Conservation (phyloP, 2,797 vertebrate species). For the Microctenopoma steveboyesi region DNA sequence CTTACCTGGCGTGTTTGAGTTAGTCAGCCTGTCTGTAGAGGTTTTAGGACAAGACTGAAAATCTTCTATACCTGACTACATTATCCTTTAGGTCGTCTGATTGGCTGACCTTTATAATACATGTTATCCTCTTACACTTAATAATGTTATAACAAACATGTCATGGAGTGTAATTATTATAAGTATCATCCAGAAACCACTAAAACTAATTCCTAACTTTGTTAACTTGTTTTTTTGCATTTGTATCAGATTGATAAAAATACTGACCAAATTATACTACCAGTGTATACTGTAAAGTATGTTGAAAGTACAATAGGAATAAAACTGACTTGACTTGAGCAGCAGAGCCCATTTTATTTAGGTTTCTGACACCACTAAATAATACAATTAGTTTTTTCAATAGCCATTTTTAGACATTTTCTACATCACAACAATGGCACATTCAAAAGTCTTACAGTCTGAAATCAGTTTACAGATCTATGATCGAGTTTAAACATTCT, state of each 20-base stretch:
- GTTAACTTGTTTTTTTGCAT: too few relatives aligned
- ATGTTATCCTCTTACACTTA: conserved; percentile 76
- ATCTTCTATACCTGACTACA: conserved; percentile 54
- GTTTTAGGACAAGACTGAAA: conserved; percentile 56
- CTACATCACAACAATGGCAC: not conserved
- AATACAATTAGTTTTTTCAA: not conserved
- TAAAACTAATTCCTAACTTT: too few relatives aligned
- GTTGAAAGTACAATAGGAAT: too few relatives aligned
- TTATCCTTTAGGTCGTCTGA: conserved; percentile 60
- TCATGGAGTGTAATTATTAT: conserved; percentile 61
- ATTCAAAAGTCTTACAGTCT: not conserved
- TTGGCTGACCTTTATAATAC: conserved; percentile 75
- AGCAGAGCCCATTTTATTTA: not conserved
- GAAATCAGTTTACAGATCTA: not conserved
- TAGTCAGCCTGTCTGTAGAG: conserved; percentile 38
- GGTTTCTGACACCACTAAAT: conserved; percentile 1
- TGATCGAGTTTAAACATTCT: conserved; percentile 26
- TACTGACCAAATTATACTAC: not conserved
- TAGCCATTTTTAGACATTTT: not conserved
- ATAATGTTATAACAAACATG: conserved; percentile 82
- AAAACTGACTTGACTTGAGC: too few relatives aligned
- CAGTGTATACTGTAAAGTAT: not conserved
- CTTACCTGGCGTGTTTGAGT: conserved; percentile 63
- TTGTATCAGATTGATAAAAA: too few relatives aligned
- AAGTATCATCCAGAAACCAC: conserved; percentile 32